Conservation (phyloP, 2,888 invertebrate species). For the Eristalis intricaria region DNA sequence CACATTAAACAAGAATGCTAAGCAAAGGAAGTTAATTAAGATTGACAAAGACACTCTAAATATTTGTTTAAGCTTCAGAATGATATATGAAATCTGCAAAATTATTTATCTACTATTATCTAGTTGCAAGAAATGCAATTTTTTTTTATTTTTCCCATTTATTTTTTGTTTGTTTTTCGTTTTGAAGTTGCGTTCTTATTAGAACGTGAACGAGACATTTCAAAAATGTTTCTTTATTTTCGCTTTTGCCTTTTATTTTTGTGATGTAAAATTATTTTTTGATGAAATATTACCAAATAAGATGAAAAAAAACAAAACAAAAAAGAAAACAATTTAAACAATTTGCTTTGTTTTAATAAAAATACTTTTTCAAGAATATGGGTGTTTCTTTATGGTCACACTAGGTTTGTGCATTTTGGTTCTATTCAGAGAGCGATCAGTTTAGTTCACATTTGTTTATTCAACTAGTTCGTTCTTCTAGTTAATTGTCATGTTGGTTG, state of each 20-base stretch:
- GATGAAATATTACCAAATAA: conserved; percentile 18
- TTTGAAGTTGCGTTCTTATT: conserved; percentile 28
- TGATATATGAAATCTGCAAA: conserved; percentile 43
- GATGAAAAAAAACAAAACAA: neutral
- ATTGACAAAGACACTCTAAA: conserved; percentile 45
- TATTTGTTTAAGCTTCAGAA: conserved; percentile 46
- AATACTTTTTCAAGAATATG: conserved; percentile 5
- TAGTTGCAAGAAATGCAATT: conserved; percentile 60
- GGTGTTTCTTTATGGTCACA: conserved; percentile 35
- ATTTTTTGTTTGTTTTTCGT: conserved; percentile 17
- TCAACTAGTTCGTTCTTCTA: too few relatives aligned
- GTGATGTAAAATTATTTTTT: conserved; percentile 39
- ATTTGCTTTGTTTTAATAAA: conserved; percentile 30
- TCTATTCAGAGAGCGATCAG: too few relatives aligned
- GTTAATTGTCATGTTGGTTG: too few relatives aligned
- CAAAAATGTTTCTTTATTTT: conserved; percentile 60
- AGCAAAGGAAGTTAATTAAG: conserved; percentile 11
- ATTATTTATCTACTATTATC: conserved; percentile 53
- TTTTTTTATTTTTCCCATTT: conserved; percentile 1
- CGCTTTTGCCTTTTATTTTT: conserved; percentile 48
- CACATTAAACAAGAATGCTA: conserved; percentile 6
- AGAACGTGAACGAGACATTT: conserved; percentile 47
- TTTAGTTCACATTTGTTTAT: too few relatives aligned
- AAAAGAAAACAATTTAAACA: neutral
- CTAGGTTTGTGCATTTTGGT: neutral